phyloP scores from a whole-genome alignment of 2,113 vertebrate genomes.

The Heterotis niloticus region DNA sequence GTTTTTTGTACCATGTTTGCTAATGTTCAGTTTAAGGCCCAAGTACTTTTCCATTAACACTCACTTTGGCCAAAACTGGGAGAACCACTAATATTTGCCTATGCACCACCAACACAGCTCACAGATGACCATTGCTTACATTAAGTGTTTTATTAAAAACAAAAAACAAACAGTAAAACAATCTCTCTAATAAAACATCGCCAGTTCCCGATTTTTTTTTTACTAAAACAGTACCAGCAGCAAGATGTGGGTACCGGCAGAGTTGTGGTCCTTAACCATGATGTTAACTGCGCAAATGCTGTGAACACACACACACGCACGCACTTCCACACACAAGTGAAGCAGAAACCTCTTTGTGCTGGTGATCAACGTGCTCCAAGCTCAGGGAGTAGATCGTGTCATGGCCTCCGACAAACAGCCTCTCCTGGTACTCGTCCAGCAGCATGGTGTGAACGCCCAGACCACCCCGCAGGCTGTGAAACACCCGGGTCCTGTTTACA shows the following conservation, averaged over 20 bases:
- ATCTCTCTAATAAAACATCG: too few species aligned
- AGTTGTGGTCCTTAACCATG: neutral
- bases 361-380: constrained; percentile 76
- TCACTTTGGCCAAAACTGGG: too few species aligned
- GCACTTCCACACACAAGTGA: neutral
- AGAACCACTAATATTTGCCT: too few species aligned
- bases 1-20: too few species aligned
- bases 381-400: constrained; percentile 86
- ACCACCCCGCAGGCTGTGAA: constrained; percentile 71
- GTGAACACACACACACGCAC: neutral
- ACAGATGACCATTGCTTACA: too few species aligned
- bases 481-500: constrained; percentile 87
- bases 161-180: neutral
- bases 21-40: too few species aligned
- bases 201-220: neutral
- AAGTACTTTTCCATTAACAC: too few species aligned
- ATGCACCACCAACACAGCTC: too few species aligned
- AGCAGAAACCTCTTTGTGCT: constrained; percentile 76
- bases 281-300: neutral
- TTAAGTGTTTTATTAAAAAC: neutral
- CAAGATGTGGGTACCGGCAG: too few species aligned
- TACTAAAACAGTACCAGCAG: neutral
- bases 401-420: constrained; percentile 87
- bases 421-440: constrained; percentile 87
- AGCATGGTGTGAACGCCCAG: constrained; percentile 82